Base-by-base conservation (phyloP, 2,113 vertebrate genomes). In the Asarcornis scutulata region DNA sequence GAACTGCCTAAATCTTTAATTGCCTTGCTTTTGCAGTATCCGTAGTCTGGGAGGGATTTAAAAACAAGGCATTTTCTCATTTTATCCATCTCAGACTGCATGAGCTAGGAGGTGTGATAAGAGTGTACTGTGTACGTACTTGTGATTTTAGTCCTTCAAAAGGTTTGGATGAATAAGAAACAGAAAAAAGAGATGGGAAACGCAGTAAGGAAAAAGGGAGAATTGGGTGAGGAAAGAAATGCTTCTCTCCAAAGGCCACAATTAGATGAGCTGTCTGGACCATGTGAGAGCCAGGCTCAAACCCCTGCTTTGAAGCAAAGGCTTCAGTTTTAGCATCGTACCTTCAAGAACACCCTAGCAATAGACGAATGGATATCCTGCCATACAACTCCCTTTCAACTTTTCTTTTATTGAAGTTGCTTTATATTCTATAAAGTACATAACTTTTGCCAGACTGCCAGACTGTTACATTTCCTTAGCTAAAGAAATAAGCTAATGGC, bases 1-100 rank as follows among this genome's bases (percentile, higher is more conserved):
- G 62, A 91, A 34, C 62, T 91, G 38, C 74, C 58, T 95, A 82
- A 93, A 69, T 82, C 91, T 91, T 92, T 93, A 92, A 94, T 94
- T 89, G 87, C 36, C 15, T 92, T 69, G 17, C 18, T 92, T 94
- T 86, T 74, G 5, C 46, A 86, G 48, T 71, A 72, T 67, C 26
- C 53, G n/a, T 82, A 82, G 44, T 60, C 74, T 72, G 32, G 71
- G 66, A 87, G 64, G 26, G 34, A 76, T 92, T 27, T 62, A 79
- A 92, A 93, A 87, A 72, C 52, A 81, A 68, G 44, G 15, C 36
- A 58, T 95, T 95, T 88, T 83, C 36, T 82, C 44, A 46, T 91
- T 93, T 94, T 86, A 71, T 83, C 59, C 74, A 9, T 67, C 53
- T 86, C 58, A 36, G n/a, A 52, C 86, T 71, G 40, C 27, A 7